Base-by-base conservation (phyloP, 2,797 vertebrate species). In the Hypotaenidia okinawae region DNA sequence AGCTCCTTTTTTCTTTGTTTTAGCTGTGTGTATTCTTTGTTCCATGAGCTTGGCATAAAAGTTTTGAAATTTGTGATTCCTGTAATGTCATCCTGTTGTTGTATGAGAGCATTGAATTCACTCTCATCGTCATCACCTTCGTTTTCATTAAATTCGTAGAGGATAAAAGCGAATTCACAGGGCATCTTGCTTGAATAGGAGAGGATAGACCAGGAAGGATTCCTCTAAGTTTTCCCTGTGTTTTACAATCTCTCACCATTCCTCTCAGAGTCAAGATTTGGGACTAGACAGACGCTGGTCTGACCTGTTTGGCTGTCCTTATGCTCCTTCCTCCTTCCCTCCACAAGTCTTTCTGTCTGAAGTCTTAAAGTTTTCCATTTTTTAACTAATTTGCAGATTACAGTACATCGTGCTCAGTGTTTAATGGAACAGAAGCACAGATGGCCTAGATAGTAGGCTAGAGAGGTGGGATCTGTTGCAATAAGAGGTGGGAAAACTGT, bases 391-490 rank as follows among this genome's bases (percentile, higher is more conserved):
- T 95, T 95, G 70, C 77, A 90, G 94, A 87, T 90, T 91, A 94
- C 85, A 92, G 87, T 64, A 91, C 75, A 83, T 88, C 33, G 0
- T 90, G 74, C 72, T 95, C 55, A 52, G 72, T 85, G 64, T 89
- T 92, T 94, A 95, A 62, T 85, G 84, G 78, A 96, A 94, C 87
- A 82, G 88, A 95, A 94, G 95, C 90, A 94, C 88, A 95, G 93
- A 93, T 92, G 94, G 93, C 90, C 90, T 85, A 90, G 64, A 94
- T 80, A 92, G 94, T 94, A 94, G 81, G 68, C 90, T 89, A 85
- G 95, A 95, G 81, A 95, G 95, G 92, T 94, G 83, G 90, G 93
- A 94, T 94, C 77, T 93, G 89, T 90, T 91, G 67, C 95, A 91
- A 80, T 73, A 88, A 70, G 91, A 90, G 87, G 70, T 95, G 90